Evolutionary conservation across 2,113 vertebrate genomes (phyloP), one percentile per base, ranked within the genome.

Genomic region (Narcine bancroftii): DNA sequence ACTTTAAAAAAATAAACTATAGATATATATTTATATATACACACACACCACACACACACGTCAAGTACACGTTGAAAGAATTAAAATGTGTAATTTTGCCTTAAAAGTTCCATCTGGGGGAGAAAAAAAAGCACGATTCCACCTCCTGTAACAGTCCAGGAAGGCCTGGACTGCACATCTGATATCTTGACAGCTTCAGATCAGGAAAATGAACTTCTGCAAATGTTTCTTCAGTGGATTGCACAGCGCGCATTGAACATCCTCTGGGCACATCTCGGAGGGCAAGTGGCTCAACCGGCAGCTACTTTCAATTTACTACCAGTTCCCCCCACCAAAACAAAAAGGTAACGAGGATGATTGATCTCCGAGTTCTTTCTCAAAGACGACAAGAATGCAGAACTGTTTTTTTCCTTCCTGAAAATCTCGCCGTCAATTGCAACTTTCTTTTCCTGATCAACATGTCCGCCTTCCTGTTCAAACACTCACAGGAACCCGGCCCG

Each of bases 391-490:
- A 47, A 47, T 45, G 92, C 92, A 92, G 93, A 92, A 76, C 93
- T 92, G 2, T 93, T 93, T 92, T 94, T 94, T 89, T 92, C 93
- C 77, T 69, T 93, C 93, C 93, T 94, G 81, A 93, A 93, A 93
- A 50, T 92, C 93, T 93, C 93, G 92, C 92, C 91, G 92, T 92
- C 92, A 73, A 69, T 92, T 69, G 92, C 33, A 47, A 26, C 76
- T 4, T 21, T 91, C 89, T 92, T 92, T 92, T 93, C 93, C 36
- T 92, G 0, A 93, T 95, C 96, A 98, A 98, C 96, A 98, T 98
- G 97, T 98, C 97, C 97, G 97, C 97, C 97, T 98, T 98, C 97
- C 97, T 97, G 97, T 98, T 97, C 97, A 97, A 97, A 97, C 96
- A 95, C 93, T 93, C 94, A 92, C 92, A 94, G 95, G 92, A 92